Base-by-base conservation (phyloP, 2,797 vertebrate species). In the Aulostomus chinensis region DNA sequence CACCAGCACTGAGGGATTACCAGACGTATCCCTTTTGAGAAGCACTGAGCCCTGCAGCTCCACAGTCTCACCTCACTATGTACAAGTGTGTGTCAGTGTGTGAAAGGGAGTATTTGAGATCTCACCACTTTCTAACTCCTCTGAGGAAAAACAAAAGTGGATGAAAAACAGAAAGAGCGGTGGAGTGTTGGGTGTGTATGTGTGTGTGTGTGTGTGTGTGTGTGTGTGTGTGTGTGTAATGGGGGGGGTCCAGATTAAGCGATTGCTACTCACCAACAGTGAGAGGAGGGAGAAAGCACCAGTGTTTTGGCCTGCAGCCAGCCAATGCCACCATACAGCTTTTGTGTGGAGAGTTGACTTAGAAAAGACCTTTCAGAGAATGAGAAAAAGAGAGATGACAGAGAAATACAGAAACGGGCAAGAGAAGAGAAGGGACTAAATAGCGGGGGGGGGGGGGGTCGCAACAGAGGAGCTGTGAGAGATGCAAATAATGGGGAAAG, bases 261-360 rank as follows among this genome's bases (percentile, higher is more conserved):
- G 73, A 88, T 62, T 62, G 54, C 61, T 61, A 59, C 45, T 66
- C 59, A 40, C 67, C 53, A 59, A 62, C 35, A 64, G 33, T 65
- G 61, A 71, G 32, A 31, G 70, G 62, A 64, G 51, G 35, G 58
- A 61, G 57, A 60, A 51, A 78, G 67, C 66, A 39, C 62, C n/a
- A 38, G 58, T 40, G 41, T 12, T 56, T 61, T 85, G 86, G 85
- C 83, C 47, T 36, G 39, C 28, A 51, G 85, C 83, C 83, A 87
- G 38, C 60, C 9, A 35, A 51, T 74, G 72, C 76, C 80, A 80
- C 80, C 75, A 68, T 65, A 54, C 73, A 68, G 81, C 80, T 86
- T 91, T 90, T 89, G 81, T 90, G 81, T 43, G 1, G 40, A 51
- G 63, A 76, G 78, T 77, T 83, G 80, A 87, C 85, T 87, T 73